Evolutionary conservation across 2,113 vertebrate species (phyloP).

Genomic region (Ariopsis seemanni): DNA sequence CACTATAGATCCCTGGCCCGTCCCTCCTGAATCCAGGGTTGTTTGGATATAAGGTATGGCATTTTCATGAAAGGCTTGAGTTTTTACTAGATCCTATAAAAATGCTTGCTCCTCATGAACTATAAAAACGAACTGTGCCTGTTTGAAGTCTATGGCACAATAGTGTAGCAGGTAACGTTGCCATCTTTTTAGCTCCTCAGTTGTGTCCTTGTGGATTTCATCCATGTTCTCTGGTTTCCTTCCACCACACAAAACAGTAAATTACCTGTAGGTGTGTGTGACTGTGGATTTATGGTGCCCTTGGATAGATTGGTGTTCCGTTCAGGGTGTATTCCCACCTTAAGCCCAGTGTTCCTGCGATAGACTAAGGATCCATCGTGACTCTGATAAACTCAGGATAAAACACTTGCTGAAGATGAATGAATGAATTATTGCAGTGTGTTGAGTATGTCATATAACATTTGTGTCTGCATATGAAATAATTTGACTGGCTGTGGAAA

Average conservation of each 20-base stretch:
- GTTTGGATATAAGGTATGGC: background rate
- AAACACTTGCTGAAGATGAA: background rate
- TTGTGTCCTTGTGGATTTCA: background rate
- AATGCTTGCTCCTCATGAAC: background rate
- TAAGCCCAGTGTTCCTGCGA: background rate
- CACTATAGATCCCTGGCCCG: background rate
- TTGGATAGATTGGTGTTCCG: background rate
- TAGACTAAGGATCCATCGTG: background rate
- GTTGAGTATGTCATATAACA: background rate
- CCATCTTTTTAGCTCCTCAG: background rate
- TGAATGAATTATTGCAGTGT: background rate
- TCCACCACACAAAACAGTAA: background rate
- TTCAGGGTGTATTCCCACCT: background rate
- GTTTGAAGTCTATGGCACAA: background rate
- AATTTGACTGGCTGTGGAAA: background rate
- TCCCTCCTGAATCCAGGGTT: background rate
- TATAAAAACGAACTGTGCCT: background rate
- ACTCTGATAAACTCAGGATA: background rate
- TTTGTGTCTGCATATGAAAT: background rate
- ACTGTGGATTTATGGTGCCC: background rate
- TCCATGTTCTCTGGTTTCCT: background rate
- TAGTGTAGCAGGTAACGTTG: background rate
- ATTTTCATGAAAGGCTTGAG: background rate
- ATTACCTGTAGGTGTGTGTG: background rate
- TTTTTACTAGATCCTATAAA: background rate